Conservation (phyloP, 2,888 invertebrate genomes). For the Sicus ferrugineus region DNA sequence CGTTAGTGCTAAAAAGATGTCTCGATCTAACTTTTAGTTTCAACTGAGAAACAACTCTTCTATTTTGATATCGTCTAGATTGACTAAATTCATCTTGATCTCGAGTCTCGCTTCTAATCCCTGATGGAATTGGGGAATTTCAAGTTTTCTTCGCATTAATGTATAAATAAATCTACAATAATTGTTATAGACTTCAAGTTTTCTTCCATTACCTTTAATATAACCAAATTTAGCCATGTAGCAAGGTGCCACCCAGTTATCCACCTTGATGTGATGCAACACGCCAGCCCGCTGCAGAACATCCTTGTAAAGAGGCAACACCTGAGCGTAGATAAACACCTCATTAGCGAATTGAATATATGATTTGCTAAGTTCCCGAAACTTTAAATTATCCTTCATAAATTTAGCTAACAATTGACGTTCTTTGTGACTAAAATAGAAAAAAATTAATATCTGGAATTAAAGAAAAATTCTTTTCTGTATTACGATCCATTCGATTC, state of each 20-base stretch:
- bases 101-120: too few species aligned
- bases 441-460: neutral
- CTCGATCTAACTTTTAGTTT: too few species aligned
- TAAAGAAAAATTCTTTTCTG: neutral
- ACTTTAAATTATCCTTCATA: slow-evolving; percentile 58
- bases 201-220: slow-evolving; percentile 51
- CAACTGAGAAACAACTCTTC: too few species aligned
- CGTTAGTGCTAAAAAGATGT: too few species aligned
- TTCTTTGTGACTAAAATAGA: slow-evolving; percentile 41
- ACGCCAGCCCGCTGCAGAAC: slow-evolving; percentile 44
- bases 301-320: slow-evolving; percentile 56
- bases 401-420: slow-evolving; percentile 55
- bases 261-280: slow-evolving; percentile 32
- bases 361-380: slow-evolving; percentile 55
- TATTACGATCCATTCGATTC: slow-evolving; percentile 38
- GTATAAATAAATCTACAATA: too few species aligned
- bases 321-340: slow-evolving; percentile 54
- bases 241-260: slow-evolving; percentile 51
- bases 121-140: too few species aligned
- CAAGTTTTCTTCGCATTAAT: too few species aligned
- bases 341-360: slow-evolving; percentile 61
- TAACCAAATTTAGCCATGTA: slow-evolving; percentile 55
- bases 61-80: too few species aligned
- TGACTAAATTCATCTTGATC: too few species aligned
- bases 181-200: neutral